A percentile compares a stretch with the other conserved stretches of the same genome.
Evolutionary conservation across 2,797 vertebrate species (phyloP).

Genomic region (Xiphorhynchus erythropygius): DNA sequence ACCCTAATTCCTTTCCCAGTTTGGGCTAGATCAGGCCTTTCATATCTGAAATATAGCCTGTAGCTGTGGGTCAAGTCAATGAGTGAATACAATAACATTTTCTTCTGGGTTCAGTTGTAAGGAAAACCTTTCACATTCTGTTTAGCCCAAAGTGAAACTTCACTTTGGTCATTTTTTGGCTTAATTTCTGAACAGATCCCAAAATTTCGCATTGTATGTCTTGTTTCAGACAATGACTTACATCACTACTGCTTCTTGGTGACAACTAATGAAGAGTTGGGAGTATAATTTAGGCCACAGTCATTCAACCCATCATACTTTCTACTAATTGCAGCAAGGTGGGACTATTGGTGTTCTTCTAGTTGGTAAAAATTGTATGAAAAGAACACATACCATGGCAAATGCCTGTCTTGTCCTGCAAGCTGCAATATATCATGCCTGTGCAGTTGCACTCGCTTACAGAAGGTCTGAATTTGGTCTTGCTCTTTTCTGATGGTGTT

Average conservation of each 20-base stretch:
- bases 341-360: conserved; percentile 28
- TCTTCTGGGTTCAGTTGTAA: neutral
- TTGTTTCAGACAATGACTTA: neutral
- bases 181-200: neutral
- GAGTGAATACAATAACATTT: neutral
- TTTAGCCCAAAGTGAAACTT: neutral
- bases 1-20: neutral
- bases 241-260: neutral
- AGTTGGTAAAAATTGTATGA: conserved; percentile 27
- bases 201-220: neutral
- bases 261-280: neutral
- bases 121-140: neutral
- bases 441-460: neutral
- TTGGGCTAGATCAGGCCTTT: neutral
- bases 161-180: neutral
- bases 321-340: conserved; percentile 11
- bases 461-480: conserved; percentile 52
- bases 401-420: neutral
- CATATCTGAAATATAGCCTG: neutral
- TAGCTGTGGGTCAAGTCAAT: neutral
- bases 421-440: neutral
- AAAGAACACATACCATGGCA: neutral
- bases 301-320: neutral
- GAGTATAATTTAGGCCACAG: conserved; percentile 8
- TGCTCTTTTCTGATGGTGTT: conserved; percentile 1